Evolutionary conservation across 2,797 vertebrate genomes (phyloP).

Genomic region (Sebastes hopkinsi): DNA sequence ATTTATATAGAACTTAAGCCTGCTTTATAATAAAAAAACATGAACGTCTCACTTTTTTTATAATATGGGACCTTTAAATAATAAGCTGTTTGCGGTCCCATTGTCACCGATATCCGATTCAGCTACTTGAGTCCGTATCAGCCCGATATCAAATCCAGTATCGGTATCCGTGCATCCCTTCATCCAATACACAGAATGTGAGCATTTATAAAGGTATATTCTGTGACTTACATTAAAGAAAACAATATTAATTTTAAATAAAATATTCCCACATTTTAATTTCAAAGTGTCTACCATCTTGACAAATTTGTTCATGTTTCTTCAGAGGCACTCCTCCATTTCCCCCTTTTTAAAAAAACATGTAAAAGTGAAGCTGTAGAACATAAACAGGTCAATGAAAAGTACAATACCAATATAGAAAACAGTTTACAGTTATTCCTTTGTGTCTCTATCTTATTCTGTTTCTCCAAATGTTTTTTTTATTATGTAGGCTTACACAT

Average conservation of each 20-base stretch:
- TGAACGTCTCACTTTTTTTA: no score
- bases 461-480: background rate
- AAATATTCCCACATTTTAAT: background rate
- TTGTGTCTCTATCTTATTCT: background rate
- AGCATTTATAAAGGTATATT: background rate
- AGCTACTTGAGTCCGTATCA: no score
- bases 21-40: no score
- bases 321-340: no score
- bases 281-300: background rate
- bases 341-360: background rate
- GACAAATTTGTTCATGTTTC: background rate
- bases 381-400: background rate
- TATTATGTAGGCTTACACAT: background rate
- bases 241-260: background rate
- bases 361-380: background rate
- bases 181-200: background rate
- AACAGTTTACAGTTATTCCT: background rate
- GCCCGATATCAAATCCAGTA: no score
- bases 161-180: no score
- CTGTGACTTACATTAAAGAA: background rate
- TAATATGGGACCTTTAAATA: no score
- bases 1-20: no score
- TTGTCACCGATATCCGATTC: no score
- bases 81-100: no score
- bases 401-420: background rate